Percentiles rank a stretch among this genome's conserved stretches.
Conservation (phyloP, 2,797 vertebrate species). For the Anableps anableps region DNA sequence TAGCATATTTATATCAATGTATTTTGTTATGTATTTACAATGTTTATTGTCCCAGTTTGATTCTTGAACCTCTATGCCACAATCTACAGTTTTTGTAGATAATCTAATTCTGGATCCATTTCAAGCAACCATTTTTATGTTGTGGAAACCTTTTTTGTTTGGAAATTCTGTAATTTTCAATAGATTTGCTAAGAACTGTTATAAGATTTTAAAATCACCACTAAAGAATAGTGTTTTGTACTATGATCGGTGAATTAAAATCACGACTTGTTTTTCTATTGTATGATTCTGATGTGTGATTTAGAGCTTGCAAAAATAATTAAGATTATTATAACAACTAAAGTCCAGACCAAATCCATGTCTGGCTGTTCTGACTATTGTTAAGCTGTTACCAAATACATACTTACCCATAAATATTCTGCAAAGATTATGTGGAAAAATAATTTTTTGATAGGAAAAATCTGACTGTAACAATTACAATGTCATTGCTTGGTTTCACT, state of each 20-base stretch:
- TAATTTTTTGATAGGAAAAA: constrained; percentile 32
- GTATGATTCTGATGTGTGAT: constrained; percentile 41
- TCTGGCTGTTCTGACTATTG: constrained; percentile 45
- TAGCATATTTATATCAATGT: constrained; percentile 53
- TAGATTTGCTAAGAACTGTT: constrained; percentile 56
- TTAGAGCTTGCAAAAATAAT: constrained; percentile 43
- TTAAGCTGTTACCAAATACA: constrained; percentile 73
- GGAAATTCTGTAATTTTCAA: constrained; percentile 61
- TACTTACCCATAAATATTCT: constrained; percentile 52
- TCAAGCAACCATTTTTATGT: constrained; percentile 57
- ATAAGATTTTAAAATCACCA: constrained; percentile 46
- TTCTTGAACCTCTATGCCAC: constrained; percentile 23
- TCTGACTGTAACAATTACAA: constrained; percentile 38
- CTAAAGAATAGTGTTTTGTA: constrained; percentile 42
- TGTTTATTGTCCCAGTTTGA: constrained; percentile 15
- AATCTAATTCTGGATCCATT: constrained; percentile 38
- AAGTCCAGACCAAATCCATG: constrained; percentile 40
- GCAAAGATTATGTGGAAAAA: constrained; percentile 47
- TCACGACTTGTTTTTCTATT: constrained; percentile 13
- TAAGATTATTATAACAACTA: constrained; percentile 47
- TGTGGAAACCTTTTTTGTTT: constrained; percentile 45
- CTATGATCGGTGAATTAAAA: constrained; percentile 10
- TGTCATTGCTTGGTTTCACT: constrained; percentile 53
- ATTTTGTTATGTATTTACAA: constrained; percentile 46
- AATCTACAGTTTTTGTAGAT: constrained; percentile 31